Percentiles rank a stretch among this genome's conserved stretches.
Evolutionary conservation across 2,888 invertebrate species (phyloP).

Genomic region (Agrypnus murinus): DNA sequence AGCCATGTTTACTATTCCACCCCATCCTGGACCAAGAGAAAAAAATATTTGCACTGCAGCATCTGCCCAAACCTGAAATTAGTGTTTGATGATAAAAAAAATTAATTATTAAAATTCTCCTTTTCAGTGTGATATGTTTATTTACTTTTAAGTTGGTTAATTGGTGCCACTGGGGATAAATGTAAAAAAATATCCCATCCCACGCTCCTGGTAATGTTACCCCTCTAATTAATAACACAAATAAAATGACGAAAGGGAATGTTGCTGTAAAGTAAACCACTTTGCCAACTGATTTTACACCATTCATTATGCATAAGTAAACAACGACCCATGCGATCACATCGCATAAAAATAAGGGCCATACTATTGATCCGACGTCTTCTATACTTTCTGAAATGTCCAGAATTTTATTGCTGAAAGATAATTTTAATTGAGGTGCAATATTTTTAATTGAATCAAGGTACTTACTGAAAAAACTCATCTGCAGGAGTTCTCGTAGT

Average conservation of each 20-base stretch:
- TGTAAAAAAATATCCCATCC: constrained; percentile 84
- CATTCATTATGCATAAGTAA: constrained; percentile 89
- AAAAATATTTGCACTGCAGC: constrained; percentile 95
- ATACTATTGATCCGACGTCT: constrained; percentile 84
- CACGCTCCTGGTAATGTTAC: constrained; percentile 87
- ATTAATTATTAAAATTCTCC: neutral
- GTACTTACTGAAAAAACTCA: constrained; percentile 87
- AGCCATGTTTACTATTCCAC: constrained; percentile 88
- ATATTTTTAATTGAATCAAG: constrained; percentile 3
- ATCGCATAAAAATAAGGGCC: constrained; percentile 85
- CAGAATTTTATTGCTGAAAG: constrained; percentile 84
- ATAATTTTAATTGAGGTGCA: constrained; percentile 17
- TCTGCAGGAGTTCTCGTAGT: constrained; percentile 81
- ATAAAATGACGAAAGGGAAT: constrained; percentile 86
- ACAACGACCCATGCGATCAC: constrained; percentile 86
- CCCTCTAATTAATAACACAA: constrained; percentile 83
- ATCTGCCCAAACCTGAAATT: constrained; percentile 88
- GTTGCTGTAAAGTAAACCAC: constrained; percentile 92
- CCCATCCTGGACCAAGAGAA: constrained; percentile 92
- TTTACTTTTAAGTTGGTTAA: constrained; percentile 82
- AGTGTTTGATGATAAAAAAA: neutral
- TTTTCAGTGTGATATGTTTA: constrained; percentile 3
- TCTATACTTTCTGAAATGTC: constrained; percentile 84
- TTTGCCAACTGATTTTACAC: constrained; percentile 91
- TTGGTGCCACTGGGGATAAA: constrained; percentile 86